These are phyloP conservation scores for Zonotrichia albicollis DNA, from an alignment of 2,797 vertebrate genomes.

Conservation along the genomic window DNA sequence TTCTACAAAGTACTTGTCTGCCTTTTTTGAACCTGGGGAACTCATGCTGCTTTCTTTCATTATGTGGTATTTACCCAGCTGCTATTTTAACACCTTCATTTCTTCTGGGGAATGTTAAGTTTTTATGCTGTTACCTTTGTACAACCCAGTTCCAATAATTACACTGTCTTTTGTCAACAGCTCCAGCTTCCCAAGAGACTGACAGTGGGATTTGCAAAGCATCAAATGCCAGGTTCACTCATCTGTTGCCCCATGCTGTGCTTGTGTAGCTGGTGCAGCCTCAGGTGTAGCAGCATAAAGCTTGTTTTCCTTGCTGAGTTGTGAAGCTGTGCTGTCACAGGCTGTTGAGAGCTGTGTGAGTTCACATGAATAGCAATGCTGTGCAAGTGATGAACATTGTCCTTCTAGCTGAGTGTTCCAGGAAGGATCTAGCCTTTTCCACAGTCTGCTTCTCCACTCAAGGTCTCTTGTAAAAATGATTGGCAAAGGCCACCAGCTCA, in stretches of 20 bases:
- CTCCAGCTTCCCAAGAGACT: not conserved
- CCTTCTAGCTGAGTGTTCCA: not conserved
- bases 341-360: not conserved
- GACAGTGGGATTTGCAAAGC: not conserved
- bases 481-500: not conserved
- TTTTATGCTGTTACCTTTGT: constrained; percentile 32
- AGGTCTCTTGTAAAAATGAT: not conserved
- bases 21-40: constrained; percentile 5
- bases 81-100: constrained; percentile 44
- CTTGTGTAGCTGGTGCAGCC: not conserved
- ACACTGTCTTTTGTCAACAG: not conserved
- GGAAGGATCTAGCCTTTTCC: not conserved
- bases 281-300: not conserved
- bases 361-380: not conserved
- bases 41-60: constrained; percentile 9
- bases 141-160: not conserved
- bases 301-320: not conserved
- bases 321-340: not conserved
- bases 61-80: constrained; percentile 20
- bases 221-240: not conserved
- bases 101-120: constrained; percentile 20
- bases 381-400: not conserved
- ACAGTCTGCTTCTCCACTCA: not conserved
- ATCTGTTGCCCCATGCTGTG: not conserved
- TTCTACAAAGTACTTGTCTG: not conserved